Evolutionary conservation across 1,140 invertebrate genomes (phyloP).

Genomic region (Oscheius sp.): DNA sequence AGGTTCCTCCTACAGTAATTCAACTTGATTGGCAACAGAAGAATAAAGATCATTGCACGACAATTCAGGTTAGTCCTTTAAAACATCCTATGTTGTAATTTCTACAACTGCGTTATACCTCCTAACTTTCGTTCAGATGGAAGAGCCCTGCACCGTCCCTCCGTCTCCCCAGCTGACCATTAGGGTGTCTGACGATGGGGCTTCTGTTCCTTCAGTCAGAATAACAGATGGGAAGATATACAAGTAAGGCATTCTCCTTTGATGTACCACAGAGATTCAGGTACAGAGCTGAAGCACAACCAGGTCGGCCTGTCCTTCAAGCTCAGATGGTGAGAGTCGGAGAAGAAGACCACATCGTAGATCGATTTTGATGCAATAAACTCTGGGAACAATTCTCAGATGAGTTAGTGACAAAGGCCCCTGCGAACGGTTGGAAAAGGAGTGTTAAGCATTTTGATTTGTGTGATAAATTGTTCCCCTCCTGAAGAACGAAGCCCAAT

Average conservation of each 20-base stretch:
- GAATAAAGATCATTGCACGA: background rate
- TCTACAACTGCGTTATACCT: background rate
- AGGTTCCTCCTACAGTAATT: background rate
- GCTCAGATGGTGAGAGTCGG: background rate
- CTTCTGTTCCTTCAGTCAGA: too few species aligned
- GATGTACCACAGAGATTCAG: background rate
- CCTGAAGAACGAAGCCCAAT: background rate
- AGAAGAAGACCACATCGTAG: background rate
- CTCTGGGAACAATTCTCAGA: background rate
- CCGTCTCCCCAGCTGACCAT: background rate
- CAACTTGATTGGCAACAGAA: background rate
- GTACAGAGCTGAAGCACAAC: background rate
- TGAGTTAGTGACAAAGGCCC: background rate
- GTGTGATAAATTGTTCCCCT: too few species aligned
- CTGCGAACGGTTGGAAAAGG: too few species aligned
- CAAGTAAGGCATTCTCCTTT: background rate
- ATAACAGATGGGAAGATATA: too few species aligned
- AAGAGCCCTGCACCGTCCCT: background rate
- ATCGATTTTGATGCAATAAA: background rate
- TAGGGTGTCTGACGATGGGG: background rate
- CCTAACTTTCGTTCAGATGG: background rate
- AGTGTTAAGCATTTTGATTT: too few species aligned
- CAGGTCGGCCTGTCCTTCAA: background rate
- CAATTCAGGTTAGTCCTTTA: background rate
- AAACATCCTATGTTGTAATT: background rate